A percentile compares a stretch with the other conserved stretches of the same genome.
Conservation (phyloP, 2,888 invertebrate species). For the Ametastegia equiseti region DNA sequence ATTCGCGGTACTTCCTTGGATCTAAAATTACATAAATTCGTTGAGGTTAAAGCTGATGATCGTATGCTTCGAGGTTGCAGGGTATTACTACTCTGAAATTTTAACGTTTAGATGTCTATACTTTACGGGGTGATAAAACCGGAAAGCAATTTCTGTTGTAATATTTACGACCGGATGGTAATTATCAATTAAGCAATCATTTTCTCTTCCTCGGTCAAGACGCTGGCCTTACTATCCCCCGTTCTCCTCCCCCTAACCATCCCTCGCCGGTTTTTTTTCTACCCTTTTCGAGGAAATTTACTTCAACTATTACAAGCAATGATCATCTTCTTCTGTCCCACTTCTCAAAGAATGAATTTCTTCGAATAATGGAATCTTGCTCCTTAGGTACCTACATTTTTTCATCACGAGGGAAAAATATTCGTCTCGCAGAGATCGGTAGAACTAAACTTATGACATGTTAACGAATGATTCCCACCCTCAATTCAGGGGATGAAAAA, state of each 20-base stretch:
- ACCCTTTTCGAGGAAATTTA: constrained; percentile 20
- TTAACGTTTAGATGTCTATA: not conserved
- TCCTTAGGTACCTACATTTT: not conserved
- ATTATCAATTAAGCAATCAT: constrained; percentile 45
- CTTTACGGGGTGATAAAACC: constrained; percentile 41
- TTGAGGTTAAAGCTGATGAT: constrained; percentile 30
- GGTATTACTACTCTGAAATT: constrained; percentile 7
- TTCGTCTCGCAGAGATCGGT: no score
- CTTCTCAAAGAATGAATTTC: not conserved
- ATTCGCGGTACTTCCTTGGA: constrained; percentile 39
- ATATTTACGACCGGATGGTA: constrained; percentile 44
- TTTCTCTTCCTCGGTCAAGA: constrained; percentile 16
- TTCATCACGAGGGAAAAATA: no score
- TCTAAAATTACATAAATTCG: constrained; percentile 32
- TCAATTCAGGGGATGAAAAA: not conserved
- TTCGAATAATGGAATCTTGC: not conserved
- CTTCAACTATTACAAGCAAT: not conserved
- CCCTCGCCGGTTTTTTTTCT: not conserved
- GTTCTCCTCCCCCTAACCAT: not conserved
- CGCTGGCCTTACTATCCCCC: not conserved
- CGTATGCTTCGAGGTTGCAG: constrained; percentile 3
- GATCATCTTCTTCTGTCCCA: not conserved
- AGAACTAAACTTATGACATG: no score
- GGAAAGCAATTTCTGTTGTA: constrained; percentile 38
- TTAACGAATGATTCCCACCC: not conserved